Percentiles rank a stretch among this genome's conserved stretches.
Evolutionary conservation across 2,113 vertebrate species (phyloP).

Genomic region (Neofelis nebulosa): DNA sequence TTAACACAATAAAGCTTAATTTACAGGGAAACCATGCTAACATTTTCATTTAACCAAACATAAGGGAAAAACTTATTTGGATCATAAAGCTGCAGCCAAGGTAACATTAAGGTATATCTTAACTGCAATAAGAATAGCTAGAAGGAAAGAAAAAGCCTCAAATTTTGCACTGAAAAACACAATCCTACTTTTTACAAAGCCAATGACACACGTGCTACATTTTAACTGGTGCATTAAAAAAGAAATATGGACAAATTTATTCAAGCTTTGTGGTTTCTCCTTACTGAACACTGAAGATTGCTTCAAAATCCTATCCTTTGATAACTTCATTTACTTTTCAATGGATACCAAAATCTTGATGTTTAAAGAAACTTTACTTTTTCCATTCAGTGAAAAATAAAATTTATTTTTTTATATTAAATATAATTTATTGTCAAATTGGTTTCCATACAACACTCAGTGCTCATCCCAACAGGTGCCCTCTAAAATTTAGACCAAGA

Average conservation of each 20-base stretch:
- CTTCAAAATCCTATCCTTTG: not conserved
- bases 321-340: not conserved
- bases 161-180: not conserved
- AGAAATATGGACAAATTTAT: not conserved
- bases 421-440: too few relatives aligned
- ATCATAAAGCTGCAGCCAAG: not conserved
- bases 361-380: not conserved
- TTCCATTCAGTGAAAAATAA: not conserved
- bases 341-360: not conserved
- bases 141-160: not conserved
- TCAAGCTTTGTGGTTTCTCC: not conserved
- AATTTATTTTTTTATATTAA: not conserved
- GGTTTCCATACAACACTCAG: too few relatives aligned
- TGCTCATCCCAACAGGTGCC: too few relatives aligned
- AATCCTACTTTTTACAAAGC: not conserved
- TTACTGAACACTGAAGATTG: not conserved
- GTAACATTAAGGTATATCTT: not conserved
- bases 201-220: not conserved
- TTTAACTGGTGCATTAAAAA: slow-evolving; percentile 25
- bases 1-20: not conserved
- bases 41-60: not conserved
- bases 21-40: not conserved
- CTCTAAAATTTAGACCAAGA: not conserved
- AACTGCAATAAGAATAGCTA: not conserved
- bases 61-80: not conserved